Evolutionary conservation across 2,797 vertebrate genomes (phyloP), one percentile per base, ranked within the genome.

Genomic region (Serranus cabrilla): DNA sequence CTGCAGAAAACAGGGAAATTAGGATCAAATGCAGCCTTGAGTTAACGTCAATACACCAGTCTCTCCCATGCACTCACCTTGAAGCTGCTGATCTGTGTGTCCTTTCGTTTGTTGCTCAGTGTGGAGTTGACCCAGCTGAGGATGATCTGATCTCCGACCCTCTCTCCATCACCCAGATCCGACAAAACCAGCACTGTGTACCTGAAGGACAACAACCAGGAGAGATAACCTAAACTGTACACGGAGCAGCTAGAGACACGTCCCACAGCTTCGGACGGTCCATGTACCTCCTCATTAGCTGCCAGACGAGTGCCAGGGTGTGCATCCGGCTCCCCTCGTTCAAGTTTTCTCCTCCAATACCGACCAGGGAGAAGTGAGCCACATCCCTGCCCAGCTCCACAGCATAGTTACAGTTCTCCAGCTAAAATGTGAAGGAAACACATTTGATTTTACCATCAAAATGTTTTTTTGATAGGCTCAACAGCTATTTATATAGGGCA

Each of bases 331-430:
- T 98, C 42, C 98, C 98, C 78, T 97, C 95, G 5, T 97, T 97
- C 60, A 99, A 86, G 86, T 99, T 98, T 0, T 96, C 93, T 50
- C 98, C 98, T 89, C 96, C 97, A 61, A 99, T 96, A 71, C 98
- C 98, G 55, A 99, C 98, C 86, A 99, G 92, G 20, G 98, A 99
- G 92, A 99, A 99, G 80, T 89, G 96, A 59, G 97, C 97, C 11
- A 94, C 92, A 34, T 96, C 87, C 95, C 96, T 78, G 60, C 97
- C 97, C 52, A 99, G 92, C n/a, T 95, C 89, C 63, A 99, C 96
- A 7, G 97, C 98, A n/a, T 99, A 99, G 94, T 98, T 99, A 87
- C 98, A 99, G 89, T 99, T 99, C 92, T 99, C 98, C 85, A 99
- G 96, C 98, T 99, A 18, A 0, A 11, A 67, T 0, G 2, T 18